These are phyloP conservation scores for Charina bottae DNA, from an alignment of 2,113 vertebrate species.

Conservation along the genomic window DNA sequence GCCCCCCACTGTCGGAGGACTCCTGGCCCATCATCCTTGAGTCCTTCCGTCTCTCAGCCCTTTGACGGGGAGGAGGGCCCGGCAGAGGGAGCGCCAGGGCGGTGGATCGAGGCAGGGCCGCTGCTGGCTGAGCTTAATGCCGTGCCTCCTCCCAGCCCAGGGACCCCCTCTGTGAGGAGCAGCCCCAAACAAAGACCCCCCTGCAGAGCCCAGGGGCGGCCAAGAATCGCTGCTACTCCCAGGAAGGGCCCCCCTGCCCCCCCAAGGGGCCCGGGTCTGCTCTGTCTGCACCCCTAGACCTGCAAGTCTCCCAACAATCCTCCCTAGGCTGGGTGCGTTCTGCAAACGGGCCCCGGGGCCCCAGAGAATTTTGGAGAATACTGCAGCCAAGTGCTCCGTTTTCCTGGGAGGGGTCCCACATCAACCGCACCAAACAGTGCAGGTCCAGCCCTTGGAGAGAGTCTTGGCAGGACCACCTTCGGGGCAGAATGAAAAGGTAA, in stretches of 20 bases:
- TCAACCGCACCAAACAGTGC: too few species aligned
- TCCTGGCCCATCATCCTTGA: neutral
- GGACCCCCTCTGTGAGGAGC: too few species aligned
- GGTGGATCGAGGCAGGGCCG: too few species aligned
- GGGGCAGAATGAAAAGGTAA: neutral
- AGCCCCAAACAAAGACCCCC: too few species aligned
- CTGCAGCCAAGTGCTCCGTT: neutral
- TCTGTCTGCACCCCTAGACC: neutral
- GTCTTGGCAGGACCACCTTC: neutral
- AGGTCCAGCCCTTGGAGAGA: neutral
- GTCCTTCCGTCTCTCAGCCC: neutral
- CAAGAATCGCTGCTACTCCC: neutral
- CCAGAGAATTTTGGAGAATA: neutral
- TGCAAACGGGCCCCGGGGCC: neutral
- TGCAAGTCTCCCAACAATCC: neutral
- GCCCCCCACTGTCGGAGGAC: neutral
- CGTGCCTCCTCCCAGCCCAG: too few species aligned
- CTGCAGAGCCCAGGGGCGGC: neutral
- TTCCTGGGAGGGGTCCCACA: neutral
- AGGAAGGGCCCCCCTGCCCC: neutral
- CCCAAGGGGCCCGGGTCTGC: neutral
- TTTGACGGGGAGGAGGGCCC: neutral
- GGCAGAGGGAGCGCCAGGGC: neutral
- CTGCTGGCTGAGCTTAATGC: too few species aligned
- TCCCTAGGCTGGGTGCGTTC: neutral